phyloP scores from a whole-genome alignment of 2,888 invertebrate genomes.

The Chrysodeixis includens region DNA sequence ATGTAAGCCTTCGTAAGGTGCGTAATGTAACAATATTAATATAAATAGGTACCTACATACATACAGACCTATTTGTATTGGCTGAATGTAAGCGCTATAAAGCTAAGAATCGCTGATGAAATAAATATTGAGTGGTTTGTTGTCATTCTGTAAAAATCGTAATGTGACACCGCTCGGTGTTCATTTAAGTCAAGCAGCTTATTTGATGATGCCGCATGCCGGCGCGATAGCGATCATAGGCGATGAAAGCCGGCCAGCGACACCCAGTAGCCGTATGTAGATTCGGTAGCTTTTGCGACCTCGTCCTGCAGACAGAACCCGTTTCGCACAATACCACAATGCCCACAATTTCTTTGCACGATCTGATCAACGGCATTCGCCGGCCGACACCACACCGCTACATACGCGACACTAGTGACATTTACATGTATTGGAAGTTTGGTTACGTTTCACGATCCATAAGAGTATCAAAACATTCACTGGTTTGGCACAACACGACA shows the following conservation, averaged over 20 bases:
- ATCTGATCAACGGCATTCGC: conserved; percentile 76
- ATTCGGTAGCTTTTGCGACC: conserved; percentile 76
- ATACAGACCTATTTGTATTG: neutral
- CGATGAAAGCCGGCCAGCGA: conserved; percentile 72
- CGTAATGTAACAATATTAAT: neutral
- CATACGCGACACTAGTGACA: conserved; percentile 78
- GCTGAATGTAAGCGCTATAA: conserved; percentile 46
- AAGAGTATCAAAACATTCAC: conserved; percentile 74
- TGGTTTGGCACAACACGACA: conserved; percentile 86
- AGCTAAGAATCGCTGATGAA: conserved; percentile 63
- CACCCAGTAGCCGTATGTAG: conserved; percentile 68
- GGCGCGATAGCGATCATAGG: conserved; percentile 67
- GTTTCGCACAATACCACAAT: conserved; percentile 82
- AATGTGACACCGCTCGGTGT: conserved; percentile 74
- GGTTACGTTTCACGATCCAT: conserved; percentile 75
- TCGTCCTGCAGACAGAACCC: conserved; percentile 74
- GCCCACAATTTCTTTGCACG: conserved; percentile 79
- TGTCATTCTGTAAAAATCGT: conserved; percentile 76
- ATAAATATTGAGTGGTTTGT: conserved; percentile 76
- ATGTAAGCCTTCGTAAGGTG: neutral
- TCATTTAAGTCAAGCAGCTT: conserved; percentile 72
- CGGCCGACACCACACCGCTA: conserved; percentile 80
- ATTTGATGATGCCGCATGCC: conserved; percentile 71
- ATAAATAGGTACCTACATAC: neutral
- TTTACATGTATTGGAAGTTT: conserved; percentile 83